Percentiles rank a stretch among this genome's conserved stretches.
phyloP scores from a whole-genome alignment of 2,797 vertebrate species.

The Bovichtus diacanthus region DNA sequence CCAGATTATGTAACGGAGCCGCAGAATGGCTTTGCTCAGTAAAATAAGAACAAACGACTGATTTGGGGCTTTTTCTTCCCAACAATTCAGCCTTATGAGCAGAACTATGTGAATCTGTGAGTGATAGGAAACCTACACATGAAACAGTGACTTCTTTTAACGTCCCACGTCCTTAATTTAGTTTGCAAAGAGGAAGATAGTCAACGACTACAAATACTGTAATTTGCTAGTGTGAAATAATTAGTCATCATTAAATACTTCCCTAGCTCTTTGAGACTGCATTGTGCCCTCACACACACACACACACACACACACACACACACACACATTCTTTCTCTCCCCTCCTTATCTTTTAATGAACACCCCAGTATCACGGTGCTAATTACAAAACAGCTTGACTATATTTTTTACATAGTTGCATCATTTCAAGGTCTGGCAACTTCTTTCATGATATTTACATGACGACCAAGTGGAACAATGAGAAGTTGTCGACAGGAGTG shows the following conservation, averaged over 20 bases:
- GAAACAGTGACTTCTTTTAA: conserved; percentile 49
- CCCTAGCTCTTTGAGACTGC: conserved; percentile 37
- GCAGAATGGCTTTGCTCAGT: conserved; percentile 43
- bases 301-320: conserved; percentile 7
- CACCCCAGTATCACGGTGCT: conserved; percentile 44
- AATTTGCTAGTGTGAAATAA: conserved; percentile 71
- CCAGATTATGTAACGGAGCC: conserved; percentile 63
- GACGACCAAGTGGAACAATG: conserved; percentile 20
- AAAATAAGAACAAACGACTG: conserved; percentile 49
- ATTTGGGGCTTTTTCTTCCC: conserved; percentile 44
- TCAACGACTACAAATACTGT: conserved; percentile 54
- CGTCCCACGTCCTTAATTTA: conserved; percentile 66
- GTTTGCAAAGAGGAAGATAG: conserved; percentile 49
- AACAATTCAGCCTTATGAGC: conserved; percentile 13
- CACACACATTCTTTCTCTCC: neutral
- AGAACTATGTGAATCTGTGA: conserved; percentile 51
- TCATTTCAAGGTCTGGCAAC: conserved; percentile 49
- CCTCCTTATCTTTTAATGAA: conserved; percentile 66
- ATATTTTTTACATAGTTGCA: conserved; percentile 48
- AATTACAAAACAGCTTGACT: conserved; percentile 60
- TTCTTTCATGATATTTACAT: conserved; percentile 41
- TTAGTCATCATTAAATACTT: conserved; percentile 72
- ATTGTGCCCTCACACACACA: conserved; percentile 28
- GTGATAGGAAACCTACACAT: conserved; percentile 44
- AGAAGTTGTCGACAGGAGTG: neutral